A percentile compares a stretch with the other conserved stretches of the same genome.
Conservation (phyloP, 2,888 invertebrate species). For the Autographa gamma region DNA sequence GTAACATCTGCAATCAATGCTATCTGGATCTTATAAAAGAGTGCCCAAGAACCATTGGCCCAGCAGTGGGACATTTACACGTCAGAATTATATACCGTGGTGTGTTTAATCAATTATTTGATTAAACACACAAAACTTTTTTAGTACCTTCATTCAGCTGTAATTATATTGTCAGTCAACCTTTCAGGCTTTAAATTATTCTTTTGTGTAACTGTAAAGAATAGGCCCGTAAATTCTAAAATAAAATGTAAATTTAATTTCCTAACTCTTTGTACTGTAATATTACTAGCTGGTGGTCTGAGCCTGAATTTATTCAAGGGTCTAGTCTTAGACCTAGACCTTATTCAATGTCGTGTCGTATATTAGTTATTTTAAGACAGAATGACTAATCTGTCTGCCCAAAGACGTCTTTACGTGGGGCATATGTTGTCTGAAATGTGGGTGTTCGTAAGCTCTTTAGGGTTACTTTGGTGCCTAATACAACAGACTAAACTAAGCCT, state of each 20-base stretch:
- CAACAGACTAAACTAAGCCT: too few relatives aligned
- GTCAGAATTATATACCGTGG: too few relatives aligned
- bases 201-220: neutral
- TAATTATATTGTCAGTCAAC: neutral
- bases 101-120: too few relatives aligned
- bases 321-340: neutral
- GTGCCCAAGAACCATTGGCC: too few relatives aligned
- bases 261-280: neutral
- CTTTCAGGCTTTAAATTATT: neutral
- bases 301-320: neutral
- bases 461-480: too few relatives aligned
- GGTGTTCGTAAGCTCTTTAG: too few relatives aligned
- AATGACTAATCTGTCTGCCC: neutral
- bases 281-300: neutral
- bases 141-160: neutral
- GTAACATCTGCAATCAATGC: too few relatives aligned
- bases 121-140: too few relatives aligned
- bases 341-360: neutral
- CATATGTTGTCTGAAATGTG: too few relatives aligned
- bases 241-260: conserved; percentile 1
- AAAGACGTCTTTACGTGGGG: neutral
- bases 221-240: neutral
- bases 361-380: neutral
- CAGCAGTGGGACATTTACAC: too few relatives aligned
- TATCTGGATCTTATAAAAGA: too few relatives aligned